phyloP scores from a whole-genome alignment of 2,113 vertebrate species.

The Etheostoma spectabile region DNA sequence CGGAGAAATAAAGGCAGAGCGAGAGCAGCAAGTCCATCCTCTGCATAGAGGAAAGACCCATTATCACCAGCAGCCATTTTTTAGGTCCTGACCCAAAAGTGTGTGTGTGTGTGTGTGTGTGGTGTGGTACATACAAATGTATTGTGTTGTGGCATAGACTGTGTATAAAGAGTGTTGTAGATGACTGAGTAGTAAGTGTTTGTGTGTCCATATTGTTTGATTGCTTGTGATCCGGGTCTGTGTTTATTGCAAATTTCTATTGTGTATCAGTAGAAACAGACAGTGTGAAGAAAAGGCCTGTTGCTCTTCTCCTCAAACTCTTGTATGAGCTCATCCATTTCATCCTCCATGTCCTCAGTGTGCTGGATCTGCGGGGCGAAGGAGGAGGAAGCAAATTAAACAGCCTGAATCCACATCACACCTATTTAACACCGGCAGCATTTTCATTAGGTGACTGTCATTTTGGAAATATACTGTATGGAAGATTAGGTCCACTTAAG shows the following conservation, averaged over 20 bases:
- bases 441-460: not conserved
- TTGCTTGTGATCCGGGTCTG: conserved; percentile 59
- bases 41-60: conserved; percentile 50
- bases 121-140: conserved; percentile 23
- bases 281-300: conserved; percentile 95
- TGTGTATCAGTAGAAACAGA: conserved; percentile 95
- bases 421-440: not conserved
- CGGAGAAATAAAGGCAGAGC: conserved; percentile 69
- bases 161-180: not conserved
- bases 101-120: not conserved
- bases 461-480: not conserved
- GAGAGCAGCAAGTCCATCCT: conserved; percentile 68
- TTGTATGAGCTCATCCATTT: conserved; percentile 97
- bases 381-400: conserved; percentile 2
- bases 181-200: conserved; percentile 33
- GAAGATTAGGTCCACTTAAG: not conserved
- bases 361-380: conserved; percentile 91
- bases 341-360: conserved; percentile 99
- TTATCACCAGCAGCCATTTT: conserved; percentile 54
- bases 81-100: conserved; percentile 50
- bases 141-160: not conserved
- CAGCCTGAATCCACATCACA: not conserved
- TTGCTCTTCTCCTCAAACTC: conserved; percentile 99
- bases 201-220: conserved; percentile 49
- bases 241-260: conserved; percentile 69